Evolutionary conservation across 2,797 vertebrate genomes (phyloP).

Genomic region (Xiphophorus birchmanni): DNA sequence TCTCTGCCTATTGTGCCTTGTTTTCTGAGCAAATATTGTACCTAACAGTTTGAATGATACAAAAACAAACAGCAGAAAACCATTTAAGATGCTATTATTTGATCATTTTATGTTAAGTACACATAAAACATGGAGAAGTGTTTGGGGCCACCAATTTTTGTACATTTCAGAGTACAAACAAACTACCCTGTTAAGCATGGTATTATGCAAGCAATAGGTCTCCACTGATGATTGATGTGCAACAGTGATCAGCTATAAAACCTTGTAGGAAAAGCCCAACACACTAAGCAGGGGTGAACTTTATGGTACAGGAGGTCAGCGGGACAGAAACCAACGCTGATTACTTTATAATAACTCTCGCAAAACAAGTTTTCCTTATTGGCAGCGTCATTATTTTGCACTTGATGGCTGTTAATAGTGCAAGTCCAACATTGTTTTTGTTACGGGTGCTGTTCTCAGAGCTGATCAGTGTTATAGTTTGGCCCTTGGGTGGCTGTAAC

Average conservation of each 20-base stretch:
- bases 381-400: constrained; percentile 23
- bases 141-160: background rate
- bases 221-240: constrained; percentile 18
- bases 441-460: constrained; percentile 17
- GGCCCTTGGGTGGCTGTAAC: constrained; percentile 14
- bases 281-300: constrained; percentile 19
- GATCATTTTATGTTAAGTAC: background rate
- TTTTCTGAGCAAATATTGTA: background rate
- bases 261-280: background rate
- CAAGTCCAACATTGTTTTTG: constrained; percentile 30
- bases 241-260: constrained; percentile 10
- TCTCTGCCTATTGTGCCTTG: background rate
- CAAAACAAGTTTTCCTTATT: constrained; percentile 29
- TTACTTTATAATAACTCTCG: constrained; percentile 56
- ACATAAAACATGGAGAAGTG: background rate
- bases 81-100: background rate
- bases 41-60: background rate
- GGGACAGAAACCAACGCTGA: constrained; percentile 15
- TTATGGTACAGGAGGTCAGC: constrained; percentile 15
- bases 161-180: background rate
- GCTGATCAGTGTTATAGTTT: constrained; percentile 42
- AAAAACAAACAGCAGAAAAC: background rate
- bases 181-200: background rate
- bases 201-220: constrained; percentile 19
- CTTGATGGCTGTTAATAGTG: constrained; percentile 63